Evolutionary conservation across 2,888 invertebrate species (phyloP), one percentile per base, ranked within the genome.

Genomic region (Leptinotarsa tumamoca): DNA sequence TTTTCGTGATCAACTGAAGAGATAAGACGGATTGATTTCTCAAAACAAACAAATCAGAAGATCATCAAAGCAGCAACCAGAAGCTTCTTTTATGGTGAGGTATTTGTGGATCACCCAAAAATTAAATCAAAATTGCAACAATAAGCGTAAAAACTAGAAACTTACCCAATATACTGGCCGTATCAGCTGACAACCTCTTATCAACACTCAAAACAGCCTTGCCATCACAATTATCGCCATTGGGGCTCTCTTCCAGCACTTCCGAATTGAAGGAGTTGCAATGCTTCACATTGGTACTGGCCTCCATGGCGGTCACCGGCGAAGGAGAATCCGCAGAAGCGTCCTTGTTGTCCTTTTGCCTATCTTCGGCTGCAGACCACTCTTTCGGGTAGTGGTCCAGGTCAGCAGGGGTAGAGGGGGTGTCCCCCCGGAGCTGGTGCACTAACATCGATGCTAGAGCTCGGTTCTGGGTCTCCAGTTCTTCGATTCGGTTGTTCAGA

Each of bases 381-480:
- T 78, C 80, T 58, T 77, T 80, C 18, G 80, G 74, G 68, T 76
- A 76, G 17, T 75, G 67, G 14, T 81, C 80, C 50, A 77, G 72
- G 43, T 82, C 80, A 15, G 75, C 68, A 7, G 82, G 76, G 18
- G 78, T 67, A 3, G 71, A 69, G 23, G 82, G 80, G 61, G 82
- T 81, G 33, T 87, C 87, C 27, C 84, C 90, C 15, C 91, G 89
- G 79, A 93, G 87, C 85, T 93, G 92, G 74, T 94, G 92, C 76
- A 94, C 92, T 78, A 94, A 88, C 81, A 94, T 90, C 13, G 93
- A 90, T 81, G 93, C 94, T 76, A 96, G 89, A 49, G 94, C 92
- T 73, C 92, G 90, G 88, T 96, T 96, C 87, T 95, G 95, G 50
- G 92, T 90, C 87, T 95, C 95, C 81, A 95, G 89, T 86, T 95